phyloP scores from a whole-genome alignment of 1,140 invertebrate genomes.

The Danaus plexippus region DNA sequence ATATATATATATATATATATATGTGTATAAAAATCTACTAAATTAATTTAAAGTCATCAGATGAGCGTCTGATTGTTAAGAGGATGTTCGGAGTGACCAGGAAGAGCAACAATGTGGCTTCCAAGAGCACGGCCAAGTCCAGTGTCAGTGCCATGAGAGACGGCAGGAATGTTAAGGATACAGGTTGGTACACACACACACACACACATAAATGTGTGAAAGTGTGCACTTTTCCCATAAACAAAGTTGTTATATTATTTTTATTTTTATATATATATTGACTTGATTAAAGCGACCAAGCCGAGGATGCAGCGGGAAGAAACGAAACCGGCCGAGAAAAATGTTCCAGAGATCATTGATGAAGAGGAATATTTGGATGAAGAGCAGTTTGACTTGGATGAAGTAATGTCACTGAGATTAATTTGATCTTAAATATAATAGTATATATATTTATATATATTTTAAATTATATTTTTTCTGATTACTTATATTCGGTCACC shows the following conservation, averaged over 20 bases:
- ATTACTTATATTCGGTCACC: background rate
- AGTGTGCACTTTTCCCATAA: background rate
- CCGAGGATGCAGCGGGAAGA: constrained; percentile 21
- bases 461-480: too few relatives aligned
- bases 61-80: constrained; percentile 34
- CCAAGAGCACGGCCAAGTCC: constrained; percentile 16
- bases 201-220: too few relatives aligned
- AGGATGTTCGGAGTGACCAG: constrained; percentile 28
- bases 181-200: background rate
- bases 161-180: constrained; percentile 7
- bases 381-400: constrained; percentile 37
- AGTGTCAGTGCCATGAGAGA: constrained; percentile 16
- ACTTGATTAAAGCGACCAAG: background rate
- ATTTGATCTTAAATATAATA: too few relatives aligned
- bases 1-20: too few relatives aligned
- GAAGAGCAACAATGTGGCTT: constrained; percentile 11
- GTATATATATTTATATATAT: too few relatives aligned
- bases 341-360: constrained; percentile 9
- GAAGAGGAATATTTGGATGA: constrained; percentile 42
- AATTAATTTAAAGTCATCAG: constrained; percentile 29
- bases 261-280: too few relatives aligned
- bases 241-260: too few relatives aligned
- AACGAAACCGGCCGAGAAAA: constrained; percentile 11
- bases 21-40: too few relatives aligned
- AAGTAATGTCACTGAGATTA: constrained; percentile 16